These are phyloP conservation scores for Pimephales promelas DNA, from an alignment of 2,113 vertebrate species.

Conservation along the genomic window DNA sequence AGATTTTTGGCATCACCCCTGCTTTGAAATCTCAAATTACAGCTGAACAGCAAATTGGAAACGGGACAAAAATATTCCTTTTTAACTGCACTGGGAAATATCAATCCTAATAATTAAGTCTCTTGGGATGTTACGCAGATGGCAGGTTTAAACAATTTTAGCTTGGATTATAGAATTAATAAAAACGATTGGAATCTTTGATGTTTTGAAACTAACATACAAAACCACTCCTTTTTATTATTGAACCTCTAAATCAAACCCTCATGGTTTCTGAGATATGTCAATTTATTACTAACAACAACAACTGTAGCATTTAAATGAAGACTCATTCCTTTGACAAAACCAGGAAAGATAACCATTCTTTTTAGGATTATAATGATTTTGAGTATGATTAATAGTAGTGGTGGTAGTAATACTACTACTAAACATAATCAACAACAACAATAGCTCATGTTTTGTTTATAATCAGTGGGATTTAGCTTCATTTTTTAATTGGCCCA, in stretches of 20 bases:
- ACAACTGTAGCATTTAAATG: not conserved
- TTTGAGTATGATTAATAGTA: not conserved
- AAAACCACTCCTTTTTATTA: no score
- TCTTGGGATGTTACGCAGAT: constrained; percentile 60
- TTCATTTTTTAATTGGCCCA: not conserved
- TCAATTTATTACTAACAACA: not conserved
- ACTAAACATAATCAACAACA: not conserved
- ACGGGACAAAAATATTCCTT: constrained; percentile 55
- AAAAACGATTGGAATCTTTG: not conserved
- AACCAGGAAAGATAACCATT: constrained; percentile 39
- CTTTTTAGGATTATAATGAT: not conserved
- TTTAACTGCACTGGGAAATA: not conserved
- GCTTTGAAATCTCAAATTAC: constrained; percentile 30
- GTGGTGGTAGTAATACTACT: not conserved
- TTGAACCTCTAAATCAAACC: not conserved
- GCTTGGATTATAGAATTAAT: not conserved
- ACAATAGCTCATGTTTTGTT: not conserved
- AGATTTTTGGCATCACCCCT: not conserved
- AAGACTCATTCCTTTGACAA: no score
- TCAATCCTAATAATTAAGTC: constrained; percentile 72
- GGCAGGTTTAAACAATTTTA: constrained; percentile 1
- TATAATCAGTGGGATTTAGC: not conserved
- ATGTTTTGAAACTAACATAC: not conserved
- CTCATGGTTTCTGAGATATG: not conserved
- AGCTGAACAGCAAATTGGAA: constrained; percentile 58